Conservation (phyloP, 2,888 invertebrate genomes). For the Lasioglossum morio region DNA sequence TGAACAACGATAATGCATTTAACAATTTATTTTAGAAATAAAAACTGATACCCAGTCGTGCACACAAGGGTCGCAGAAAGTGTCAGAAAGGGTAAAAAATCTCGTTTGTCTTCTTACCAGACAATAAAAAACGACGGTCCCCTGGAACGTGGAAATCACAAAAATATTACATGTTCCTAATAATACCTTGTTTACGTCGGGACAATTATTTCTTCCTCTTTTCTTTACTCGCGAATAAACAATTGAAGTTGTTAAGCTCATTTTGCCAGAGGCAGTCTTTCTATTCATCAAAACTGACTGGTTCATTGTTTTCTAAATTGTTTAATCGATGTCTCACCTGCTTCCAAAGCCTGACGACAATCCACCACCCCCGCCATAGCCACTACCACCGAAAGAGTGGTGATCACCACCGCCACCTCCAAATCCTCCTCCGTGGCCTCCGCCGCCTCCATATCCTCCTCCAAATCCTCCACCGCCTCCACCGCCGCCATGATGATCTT, state of each 20-base stretch:
- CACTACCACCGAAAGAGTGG: constrained; percentile 4
- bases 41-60: background rate
- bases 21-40: background rate
- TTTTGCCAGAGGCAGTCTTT: background rate
- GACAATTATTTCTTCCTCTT: background rate
- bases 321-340: constrained; percentile 65
- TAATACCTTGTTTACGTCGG: background rate
- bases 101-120: background rate
- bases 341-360: constrained; percentile 74
- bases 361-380: constrained; percentile 46
- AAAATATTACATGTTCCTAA: background rate
- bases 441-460: constrained; percentile 48
- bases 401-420: constrained; percentile 44
- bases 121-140: background rate
- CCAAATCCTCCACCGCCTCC: constrained; percentile 51
- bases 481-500: constrained; percentile 35
- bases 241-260: background rate
- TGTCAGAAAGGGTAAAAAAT: background rate
- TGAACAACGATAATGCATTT: background rate
- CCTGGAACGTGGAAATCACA: background rate
- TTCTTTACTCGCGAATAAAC: background rate
- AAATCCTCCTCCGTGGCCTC: constrained; percentile 32
- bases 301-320: background rate
- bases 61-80: background rate
- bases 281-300: background rate